These are phyloP conservation scores for Parapsyche elsis DNA, from an alignment of 1,140 invertebrate genomes.

Conservation along the genomic window DNA sequence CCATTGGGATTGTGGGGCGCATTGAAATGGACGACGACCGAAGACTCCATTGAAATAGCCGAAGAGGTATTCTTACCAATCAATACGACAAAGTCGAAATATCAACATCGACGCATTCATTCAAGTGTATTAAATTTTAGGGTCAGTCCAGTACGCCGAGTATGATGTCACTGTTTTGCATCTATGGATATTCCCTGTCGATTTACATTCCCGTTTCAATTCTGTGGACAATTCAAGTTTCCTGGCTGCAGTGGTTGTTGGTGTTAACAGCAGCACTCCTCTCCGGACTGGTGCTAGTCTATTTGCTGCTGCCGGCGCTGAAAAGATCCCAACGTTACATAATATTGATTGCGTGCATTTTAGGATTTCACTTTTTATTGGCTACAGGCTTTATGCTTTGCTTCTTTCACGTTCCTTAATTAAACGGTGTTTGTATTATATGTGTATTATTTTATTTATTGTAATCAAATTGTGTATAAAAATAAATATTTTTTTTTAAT, in stretches of 20 bases:
- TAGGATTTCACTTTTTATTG: conserved; percentile 82
- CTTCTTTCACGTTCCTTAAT: conserved; percentile 69
- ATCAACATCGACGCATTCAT: conserved; percentile 37
- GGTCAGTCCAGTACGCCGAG: conserved; percentile 69
- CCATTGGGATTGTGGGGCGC: conserved; percentile 85
- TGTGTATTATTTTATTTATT: neutral
- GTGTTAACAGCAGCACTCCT: conserved; percentile 82
- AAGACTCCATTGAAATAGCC: conserved; percentile 68
- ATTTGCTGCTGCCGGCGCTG: conserved; percentile 83
- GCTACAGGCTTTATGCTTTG: conserved; percentile 88
- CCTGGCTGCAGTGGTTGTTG: conserved; percentile 88
- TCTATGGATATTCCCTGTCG: conserved; percentile 95
- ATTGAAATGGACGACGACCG: conserved; percentile 81
- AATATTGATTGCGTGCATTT: conserved; percentile 74
- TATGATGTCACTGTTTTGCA: conserved; percentile 86
- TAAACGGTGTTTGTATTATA: neutral
- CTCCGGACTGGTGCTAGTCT: conserved; percentile 87
- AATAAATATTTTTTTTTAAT: conserved; percentile 12
- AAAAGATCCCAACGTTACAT: conserved; percentile 74
- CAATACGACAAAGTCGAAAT: neutral
- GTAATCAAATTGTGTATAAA: neutral
- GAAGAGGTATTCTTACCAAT: conserved; percentile 63
- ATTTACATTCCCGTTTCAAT: conserved; percentile 96
- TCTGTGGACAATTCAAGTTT: conserved; percentile 89
- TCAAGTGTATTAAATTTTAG: conserved; percentile 65